Percentiles rank a stretch among this genome's conserved stretches.
These are phyloP conservation scores for Muntiacus muntjak DNA, from an alignment of 2,113 vertebrate genomes.

Conservation along the genomic window DNA sequence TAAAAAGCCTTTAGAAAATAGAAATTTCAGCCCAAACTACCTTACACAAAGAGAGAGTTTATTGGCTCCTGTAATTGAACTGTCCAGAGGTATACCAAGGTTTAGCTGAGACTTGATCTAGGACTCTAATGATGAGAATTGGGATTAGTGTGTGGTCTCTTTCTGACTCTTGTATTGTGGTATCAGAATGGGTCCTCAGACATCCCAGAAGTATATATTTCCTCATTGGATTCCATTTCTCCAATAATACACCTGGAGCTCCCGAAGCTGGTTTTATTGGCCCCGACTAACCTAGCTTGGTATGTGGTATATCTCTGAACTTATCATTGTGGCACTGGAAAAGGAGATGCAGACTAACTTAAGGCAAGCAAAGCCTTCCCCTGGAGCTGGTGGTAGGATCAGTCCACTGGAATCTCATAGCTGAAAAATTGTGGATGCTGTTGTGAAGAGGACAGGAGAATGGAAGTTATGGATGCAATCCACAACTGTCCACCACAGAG, in stretches of 20 bases:
- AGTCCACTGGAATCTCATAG: background rate
- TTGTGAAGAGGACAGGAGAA: background rate
- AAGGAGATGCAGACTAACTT: background rate
- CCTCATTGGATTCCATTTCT: background rate
- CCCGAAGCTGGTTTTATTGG: background rate
- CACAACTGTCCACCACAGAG: background rate
- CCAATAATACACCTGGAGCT: background rate
- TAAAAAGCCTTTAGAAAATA: background rate
- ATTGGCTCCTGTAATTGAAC: background rate
- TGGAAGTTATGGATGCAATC: accelerated
- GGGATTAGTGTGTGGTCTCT: accelerated
- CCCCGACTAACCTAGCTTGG: background rate
- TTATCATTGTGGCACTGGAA: background rate
- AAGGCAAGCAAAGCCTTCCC: background rate
- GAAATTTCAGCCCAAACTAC: background rate
- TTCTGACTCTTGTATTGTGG: background rate
- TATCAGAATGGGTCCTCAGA: background rate
- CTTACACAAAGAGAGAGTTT: background rate
- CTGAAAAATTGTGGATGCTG: background rate
- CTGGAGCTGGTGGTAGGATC: background rate
- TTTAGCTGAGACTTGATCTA: background rate
- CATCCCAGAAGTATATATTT: background rate
- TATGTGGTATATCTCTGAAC: background rate
- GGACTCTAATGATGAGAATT: background rate
- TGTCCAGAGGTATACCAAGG: background rate